phyloP scores from a whole-genome alignment of 2,888 invertebrate species.

The Hololepta plana region DNA sequence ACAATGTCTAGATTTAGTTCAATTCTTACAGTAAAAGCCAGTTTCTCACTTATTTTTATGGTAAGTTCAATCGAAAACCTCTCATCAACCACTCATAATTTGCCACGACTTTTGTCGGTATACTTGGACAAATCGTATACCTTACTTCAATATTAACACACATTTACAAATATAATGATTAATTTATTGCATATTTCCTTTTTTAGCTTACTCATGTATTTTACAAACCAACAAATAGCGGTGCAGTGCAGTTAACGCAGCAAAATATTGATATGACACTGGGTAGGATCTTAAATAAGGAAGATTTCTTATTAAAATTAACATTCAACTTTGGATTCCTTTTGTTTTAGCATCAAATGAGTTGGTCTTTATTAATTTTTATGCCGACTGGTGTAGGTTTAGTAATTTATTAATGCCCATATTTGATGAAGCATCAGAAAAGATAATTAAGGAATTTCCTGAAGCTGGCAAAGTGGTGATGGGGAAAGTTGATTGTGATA shows the following conservation, averaged over 20 bases:
- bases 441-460: slow-evolving; percentile 60
- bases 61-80: no score
- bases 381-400: slow-evolving; percentile 99
- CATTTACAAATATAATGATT: no score
- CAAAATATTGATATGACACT: slow-evolving; percentile 70
- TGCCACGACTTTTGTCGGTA: no score
- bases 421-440: slow-evolving; percentile 89
- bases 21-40: no score
- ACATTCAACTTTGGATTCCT: slow-evolving; percentile 9
- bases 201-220: slow-evolving; percentile 35
- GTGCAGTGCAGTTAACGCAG: slow-evolving; percentile 62
- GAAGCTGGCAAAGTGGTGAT: slow-evolving; percentile 73
- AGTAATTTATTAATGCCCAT: slow-evolving; percentile 93
- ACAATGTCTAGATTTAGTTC: no score
- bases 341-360: slow-evolving; percentile 76
- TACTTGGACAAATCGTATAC: no score
- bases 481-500: slow-evolving; percentile 95
- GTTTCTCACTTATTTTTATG: no score
- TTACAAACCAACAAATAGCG: slow-evolving; percentile 63
- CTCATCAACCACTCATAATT: no score
- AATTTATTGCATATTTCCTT: slow-evolving; percentile 4
- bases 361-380: slow-evolving; percentile 95
- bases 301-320: slow-evolving; percentile 4
- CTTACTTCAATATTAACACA: no score
- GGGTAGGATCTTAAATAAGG: no score